phyloP scores from a whole-genome alignment of 2,797 vertebrate genomes.

The Molossus alvarezi region DNA sequence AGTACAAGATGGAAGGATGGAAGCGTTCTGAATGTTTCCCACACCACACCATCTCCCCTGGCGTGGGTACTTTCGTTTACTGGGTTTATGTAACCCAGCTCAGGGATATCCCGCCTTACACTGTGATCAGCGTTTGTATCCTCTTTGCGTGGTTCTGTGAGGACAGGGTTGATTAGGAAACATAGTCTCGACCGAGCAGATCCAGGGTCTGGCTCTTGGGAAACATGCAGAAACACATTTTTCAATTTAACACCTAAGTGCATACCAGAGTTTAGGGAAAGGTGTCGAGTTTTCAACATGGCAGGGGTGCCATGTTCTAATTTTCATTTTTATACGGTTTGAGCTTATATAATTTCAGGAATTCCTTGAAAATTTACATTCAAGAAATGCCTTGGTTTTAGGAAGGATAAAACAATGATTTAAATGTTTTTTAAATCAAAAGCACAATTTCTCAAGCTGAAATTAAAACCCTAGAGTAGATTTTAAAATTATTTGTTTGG shows the following conservation, averaged over 20 bases:
- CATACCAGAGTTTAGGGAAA: neutral
- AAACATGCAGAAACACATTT: conserved; percentile 1
- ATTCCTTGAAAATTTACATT: conserved; percentile 24
- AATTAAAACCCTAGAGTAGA: conserved; percentile 47
- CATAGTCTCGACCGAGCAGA: conserved; percentile 50
- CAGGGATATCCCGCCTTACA: neutral
- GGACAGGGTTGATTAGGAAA: conserved; percentile 46
- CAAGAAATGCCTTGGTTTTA: conserved; percentile 37
- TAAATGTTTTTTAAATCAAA: neutral
- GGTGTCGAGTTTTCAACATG: neutral
- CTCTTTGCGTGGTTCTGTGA: neutral
- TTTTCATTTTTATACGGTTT: conserved; percentile 54
- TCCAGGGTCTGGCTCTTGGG: neutral
- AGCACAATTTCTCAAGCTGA: neutral
- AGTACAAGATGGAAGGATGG: conserved; percentile 71
- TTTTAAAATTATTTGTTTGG: conserved; percentile 65
- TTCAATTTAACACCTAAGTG: conserved; percentile 19
- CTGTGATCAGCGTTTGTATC: neutral
- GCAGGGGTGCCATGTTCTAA: neutral
- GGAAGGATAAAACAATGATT: conserved; percentile 24
- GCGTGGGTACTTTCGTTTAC: neutral
- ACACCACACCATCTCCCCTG: neutral
- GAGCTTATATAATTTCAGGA: conserved; percentile 34
- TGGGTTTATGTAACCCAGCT: neutral
- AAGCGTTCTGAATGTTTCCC: conserved; percentile 77